phyloP scores from a whole-genome alignment of 2,113 vertebrate genomes.

The Eidolon helvum region DNA sequence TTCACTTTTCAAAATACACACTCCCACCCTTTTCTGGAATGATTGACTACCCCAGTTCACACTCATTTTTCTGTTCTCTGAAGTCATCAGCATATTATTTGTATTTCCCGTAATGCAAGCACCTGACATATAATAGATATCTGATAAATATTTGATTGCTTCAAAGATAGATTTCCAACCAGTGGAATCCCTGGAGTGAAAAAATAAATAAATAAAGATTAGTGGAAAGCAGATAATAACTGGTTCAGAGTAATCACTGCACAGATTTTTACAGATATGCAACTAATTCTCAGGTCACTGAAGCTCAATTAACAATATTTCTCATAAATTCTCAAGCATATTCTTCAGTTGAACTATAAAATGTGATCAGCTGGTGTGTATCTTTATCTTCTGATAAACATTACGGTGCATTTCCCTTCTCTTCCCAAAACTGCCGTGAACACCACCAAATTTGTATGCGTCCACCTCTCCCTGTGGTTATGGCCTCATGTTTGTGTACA shows the following conservation, averaged over 20 bases:
- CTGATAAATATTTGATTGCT: conserved; percentile 10
- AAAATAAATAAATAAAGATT: not conserved
- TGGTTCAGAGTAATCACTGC: not conserved
- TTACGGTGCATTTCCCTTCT: not conserved
- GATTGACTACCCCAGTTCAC: not conserved
- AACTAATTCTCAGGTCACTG: not conserved
- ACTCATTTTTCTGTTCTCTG: conserved; percentile 2
- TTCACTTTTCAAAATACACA: not conserved
- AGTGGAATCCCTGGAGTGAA: not conserved
- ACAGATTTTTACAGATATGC: not conserved
- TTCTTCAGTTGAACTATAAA: not conserved
- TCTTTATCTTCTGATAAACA: not conserved
- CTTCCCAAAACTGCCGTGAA: not conserved
- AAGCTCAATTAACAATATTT: not conserved
- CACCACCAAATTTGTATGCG: not conserved
- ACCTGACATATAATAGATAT: not conserved
- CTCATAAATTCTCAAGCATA: not conserved
- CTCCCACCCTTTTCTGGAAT: not conserved
- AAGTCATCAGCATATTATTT: not conserved
- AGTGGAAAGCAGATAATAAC: not conserved
- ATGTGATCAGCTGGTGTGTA: not conserved
- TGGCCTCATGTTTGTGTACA: not conserved
- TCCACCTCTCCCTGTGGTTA: not conserved
- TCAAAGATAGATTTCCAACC: conserved; percentile 27
- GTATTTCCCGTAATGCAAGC: not conserved